Percentiles rank a stretch among this genome's conserved stretches.
Evolutionary conservation across 2,113 vertebrate species (phyloP).

Genomic region (Larimichthys crocea): DNA sequence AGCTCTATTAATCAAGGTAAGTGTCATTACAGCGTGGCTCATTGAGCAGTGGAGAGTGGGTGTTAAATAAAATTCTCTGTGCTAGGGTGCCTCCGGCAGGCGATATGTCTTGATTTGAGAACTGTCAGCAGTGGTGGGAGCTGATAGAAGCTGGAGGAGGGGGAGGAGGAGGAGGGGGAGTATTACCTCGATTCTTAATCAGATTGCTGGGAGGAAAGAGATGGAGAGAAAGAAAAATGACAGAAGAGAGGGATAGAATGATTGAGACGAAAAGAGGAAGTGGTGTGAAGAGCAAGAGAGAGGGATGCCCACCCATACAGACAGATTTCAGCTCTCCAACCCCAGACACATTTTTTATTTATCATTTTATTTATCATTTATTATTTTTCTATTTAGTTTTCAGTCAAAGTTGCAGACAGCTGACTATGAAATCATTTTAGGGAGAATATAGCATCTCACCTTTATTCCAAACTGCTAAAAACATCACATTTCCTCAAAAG

Average conservation of each 20-base stretch:
- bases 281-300: neutral
- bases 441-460: neutral
- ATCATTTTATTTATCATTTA: too few species aligned
- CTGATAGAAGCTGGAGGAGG: conserved; percentile 78
- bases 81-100: conserved; percentile 91
- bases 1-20: conserved; percentile 98
- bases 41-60: conserved; percentile 95
- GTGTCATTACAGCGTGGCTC: conserved; percentile 97
- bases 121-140: conserved; percentile 89
- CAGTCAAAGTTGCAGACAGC: neutral
- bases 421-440: neutral
- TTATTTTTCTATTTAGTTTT: neutral
- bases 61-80: conserved; percentile 94
- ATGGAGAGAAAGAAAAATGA: conserved; percentile 27
- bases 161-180: conserved; percentile 75
- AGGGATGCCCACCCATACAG: neutral
- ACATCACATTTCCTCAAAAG: neutral
- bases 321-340: neutral
- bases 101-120: conserved; percentile 96
- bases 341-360: neutral
- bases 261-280: conserved; percentile 13
- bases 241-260: conserved; percentile 20
- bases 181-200: conserved; percentile 68
- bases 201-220: conserved; percentile 45
- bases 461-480: neutral